Evolutionary conservation across 2,888 invertebrate species (phyloP), one percentile per base, ranked within the genome.

Genomic region (Lamellibrachia satsuma): DNA sequence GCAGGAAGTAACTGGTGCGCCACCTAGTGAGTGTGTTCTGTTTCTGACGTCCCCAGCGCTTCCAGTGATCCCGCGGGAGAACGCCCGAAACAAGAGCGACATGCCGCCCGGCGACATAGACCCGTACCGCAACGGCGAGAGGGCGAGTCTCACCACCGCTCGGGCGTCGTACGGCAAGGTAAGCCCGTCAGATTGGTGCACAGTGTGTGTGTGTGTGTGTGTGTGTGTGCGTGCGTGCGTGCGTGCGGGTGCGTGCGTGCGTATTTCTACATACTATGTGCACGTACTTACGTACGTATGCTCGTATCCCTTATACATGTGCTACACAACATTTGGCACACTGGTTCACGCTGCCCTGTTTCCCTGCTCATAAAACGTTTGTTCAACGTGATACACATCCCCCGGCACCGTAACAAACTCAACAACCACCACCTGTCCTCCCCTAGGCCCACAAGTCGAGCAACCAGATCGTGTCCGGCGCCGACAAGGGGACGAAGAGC

Each of bases 71-170:
- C 94, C 94, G 75, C 95, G 95, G 22, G 75, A 75, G 75, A 75
- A 75, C 22, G 75, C 75, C 55, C 93, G 96, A n/a, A 96, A 96
- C 94, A 95, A 95, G 92, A 96, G 96, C 93, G 96, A 95, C 93
- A 94, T 96, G 27, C 96, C 96, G 2, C 94, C 93, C 52, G 96
- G 96, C 7, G 96, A 96, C 92, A 92, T 94, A 8, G 95, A 96
- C 90, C 93, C 94, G 7, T 39, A 60, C 52, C 93, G 95, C 57
- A 95, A 94, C 6, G 92, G 91, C 8, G 95, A 95, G 27, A 93
- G 95, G 52, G 94, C 95, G 8, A 95, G 94, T 93, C 93, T 94
- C 90, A 96, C 96, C 39, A 96, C 95, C 27, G 95, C 94, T 93
- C 94, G 95, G 92, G 94, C 94, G 91, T 95, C 95, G 93, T 95